phyloP scores from a whole-genome alignment of 2,888 invertebrate species.

The Ceramica pisi region DNA sequence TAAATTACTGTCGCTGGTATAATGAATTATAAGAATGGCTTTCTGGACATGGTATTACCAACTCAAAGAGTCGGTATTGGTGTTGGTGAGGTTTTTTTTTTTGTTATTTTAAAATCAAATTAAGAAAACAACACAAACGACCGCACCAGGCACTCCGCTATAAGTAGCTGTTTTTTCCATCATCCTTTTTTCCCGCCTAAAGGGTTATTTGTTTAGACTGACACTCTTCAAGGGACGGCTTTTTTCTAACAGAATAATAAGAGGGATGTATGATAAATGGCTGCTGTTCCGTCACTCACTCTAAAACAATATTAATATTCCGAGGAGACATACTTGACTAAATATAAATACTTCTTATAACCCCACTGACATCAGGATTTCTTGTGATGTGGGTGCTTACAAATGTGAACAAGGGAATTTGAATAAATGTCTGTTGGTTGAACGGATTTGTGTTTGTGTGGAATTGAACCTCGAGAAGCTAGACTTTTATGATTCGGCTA shows the following conservation, averaged over 20 bases:
- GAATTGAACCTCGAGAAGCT: neutral
- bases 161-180: slow-evolving; percentile 43
- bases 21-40: too few species aligned
- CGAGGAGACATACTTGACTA: slow-evolving; percentile 46
- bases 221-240: slow-evolving; percentile 34
- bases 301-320: slow-evolving; percentile 62
- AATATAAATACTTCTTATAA: slow-evolving; percentile 55
- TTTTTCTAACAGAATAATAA: slow-evolving; percentile 63
- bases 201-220: slow-evolving; percentile 59
- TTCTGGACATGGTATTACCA: too few species aligned
- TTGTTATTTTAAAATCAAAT: slow-evolving; percentile 19
- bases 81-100: too few species aligned
- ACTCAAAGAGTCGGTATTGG: too few species aligned
- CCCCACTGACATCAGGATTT: slow-evolving; percentile 26
- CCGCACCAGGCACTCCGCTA: neutral
- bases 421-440: slow-evolving; percentile 21
- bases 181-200: slow-evolving; percentile 44
- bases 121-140: slow-evolving; percentile 4
- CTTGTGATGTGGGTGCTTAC: slow-evolving; percentile 4
- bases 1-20: too few species aligned
- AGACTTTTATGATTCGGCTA: neutral
- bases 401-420: slow-evolving; percentile 14
- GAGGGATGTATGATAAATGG: slow-evolving; percentile 63
- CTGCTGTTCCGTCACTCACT: slow-evolving; percentile 58
- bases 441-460: neutral